These are phyloP conservation scores for Xenopus borealis DNA, from an alignment of 2,113 vertebrate species.

Conservation along the genomic window DNA sequence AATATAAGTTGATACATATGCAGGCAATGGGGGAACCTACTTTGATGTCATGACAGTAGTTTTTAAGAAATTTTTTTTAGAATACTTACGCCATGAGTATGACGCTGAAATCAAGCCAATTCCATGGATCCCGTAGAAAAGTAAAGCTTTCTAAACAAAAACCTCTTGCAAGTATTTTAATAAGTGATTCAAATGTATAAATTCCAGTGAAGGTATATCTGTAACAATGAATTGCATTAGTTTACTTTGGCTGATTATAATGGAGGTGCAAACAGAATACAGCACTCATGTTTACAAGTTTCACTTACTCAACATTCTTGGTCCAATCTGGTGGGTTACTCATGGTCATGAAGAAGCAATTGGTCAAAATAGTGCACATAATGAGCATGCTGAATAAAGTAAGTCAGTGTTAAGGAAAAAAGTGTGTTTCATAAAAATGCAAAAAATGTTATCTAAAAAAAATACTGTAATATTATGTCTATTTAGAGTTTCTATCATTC, in stretches of 20 bases:
- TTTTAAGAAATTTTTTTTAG: conserved; percentile 28
- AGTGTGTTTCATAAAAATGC: background rate
- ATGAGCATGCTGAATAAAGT: conserved; percentile 98
- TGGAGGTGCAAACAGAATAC: too few species aligned
- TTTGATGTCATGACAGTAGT: too few species aligned
- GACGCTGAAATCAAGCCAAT: conserved; percentile 97
- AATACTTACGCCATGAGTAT: conserved; percentile 95
- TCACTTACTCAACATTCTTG: conserved; percentile 97
- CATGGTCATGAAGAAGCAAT: conserved; percentile 99
- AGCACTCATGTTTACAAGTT: too few species aligned
- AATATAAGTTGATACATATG: too few species aligned
- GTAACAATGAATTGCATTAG: conserved; percentile 23
- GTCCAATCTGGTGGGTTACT: conserved; percentile 94
- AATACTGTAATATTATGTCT: too few species aligned
- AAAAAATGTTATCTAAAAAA: too few species aligned
- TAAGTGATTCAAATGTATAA: conserved; percentile 92
- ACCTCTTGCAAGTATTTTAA: conserved; percentile 93
- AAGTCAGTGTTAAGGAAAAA: conserved; percentile 77
- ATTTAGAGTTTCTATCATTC: too few species aligned
- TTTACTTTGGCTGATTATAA: too few species aligned
- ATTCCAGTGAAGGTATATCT: conserved; percentile 95
- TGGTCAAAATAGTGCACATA: conserved; percentile 99
- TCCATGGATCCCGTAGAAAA: conserved; percentile 97
- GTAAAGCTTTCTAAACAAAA: conserved; percentile 95
- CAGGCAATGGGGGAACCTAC: too few species aligned